Base-by-base conservation (phyloP, 2,888 invertebrate genomes). In the Agrotis exclamationis region DNA sequence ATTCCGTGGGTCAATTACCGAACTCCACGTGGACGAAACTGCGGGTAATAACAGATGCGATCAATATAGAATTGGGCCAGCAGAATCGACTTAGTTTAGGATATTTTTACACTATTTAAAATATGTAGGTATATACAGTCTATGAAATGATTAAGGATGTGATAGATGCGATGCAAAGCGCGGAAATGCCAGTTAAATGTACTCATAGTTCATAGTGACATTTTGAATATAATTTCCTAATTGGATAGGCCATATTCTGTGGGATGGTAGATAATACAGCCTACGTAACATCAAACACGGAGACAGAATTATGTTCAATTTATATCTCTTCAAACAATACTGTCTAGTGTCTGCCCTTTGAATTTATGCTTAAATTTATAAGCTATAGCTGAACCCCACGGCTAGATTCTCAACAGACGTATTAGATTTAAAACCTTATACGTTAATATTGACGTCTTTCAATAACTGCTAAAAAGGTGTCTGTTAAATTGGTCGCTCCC, bases 301-400 rank as follows among this genome's bases (percentile, higher is more conserved):
- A 70, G 74, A 83, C 63, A 65, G 64, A 71, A 54, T 58, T 73
- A 59, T 73, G 69, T 75, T 64, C 65, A 79, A 69, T 85, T 73
- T 79, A 85, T 85, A 75, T 65, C 63, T 82, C 70, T 68, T 70
- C 79, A 83, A 79, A 85, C 85, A 85, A 83, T 75, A 65, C 79
- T 69, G 62, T 74, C 82, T 75, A 63, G 75, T 67, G 64, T 76
- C 82, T 70, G 66, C 48, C 63, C 57, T 79, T 85, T 67, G 54
- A 74, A 85, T 83, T 74, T 82, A 79, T 75, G 68, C 16, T 68
- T 44, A 51, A 71, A 84, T 69, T 76, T 69, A 81, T 82, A 60
- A 51, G 54, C 53, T 67, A 53, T 24, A 70, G 58, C 48, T 66
- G 47, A 81, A 69, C 62, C 66, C 39, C 48, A 53, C 44, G 53